These are phyloP conservation scores for Chymomyza costata DNA, from an alignment of 1,140 invertebrate species.

Conservation along the genomic window DNA sequence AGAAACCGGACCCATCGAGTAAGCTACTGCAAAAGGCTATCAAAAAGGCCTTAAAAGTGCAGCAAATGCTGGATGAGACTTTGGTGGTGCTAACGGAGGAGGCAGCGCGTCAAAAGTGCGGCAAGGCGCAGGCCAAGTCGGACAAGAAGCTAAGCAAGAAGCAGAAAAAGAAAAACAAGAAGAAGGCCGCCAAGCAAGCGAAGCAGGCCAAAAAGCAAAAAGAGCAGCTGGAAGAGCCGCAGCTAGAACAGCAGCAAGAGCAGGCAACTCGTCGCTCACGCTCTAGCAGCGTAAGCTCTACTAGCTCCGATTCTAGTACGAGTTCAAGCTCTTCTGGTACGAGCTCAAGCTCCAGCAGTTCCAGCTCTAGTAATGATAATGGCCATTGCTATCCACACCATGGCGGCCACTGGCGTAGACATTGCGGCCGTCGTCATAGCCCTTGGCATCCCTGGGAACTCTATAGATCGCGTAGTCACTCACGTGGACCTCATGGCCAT, in stretches of 20 bases:
- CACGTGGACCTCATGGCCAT: conserved; percentile 16
- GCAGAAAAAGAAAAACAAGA: conserved; percentile 33
- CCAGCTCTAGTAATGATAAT: conserved; percentile 10
- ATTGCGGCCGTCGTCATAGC: conserved; percentile 9
- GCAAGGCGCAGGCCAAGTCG: conserved; percentile 22
- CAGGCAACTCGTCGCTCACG: conserved; percentile 23
- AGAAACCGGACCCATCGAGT: background rate
- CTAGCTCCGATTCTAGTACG: conserved; percentile 20
- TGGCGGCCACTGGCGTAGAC: conserved; percentile 16
- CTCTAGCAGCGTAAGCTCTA: conserved; percentile 36
- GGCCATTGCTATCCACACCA: conserved; percentile 27
- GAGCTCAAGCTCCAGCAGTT: conserved; percentile 23
- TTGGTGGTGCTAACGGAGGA: conserved; percentile 35
- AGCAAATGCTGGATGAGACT: conserved; percentile 42
- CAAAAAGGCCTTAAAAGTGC: conserved; percentile 47
- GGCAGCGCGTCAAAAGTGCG: background rate
- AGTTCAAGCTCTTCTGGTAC: conserved; percentile 29
- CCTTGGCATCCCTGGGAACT: conserved; percentile 15
- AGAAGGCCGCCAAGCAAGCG: conserved; percentile 30
- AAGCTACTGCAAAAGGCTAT: conserved; percentile 41
- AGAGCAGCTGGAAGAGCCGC: background rate
- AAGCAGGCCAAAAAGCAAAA: conserved; percentile 25
- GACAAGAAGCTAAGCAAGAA: conserved; percentile 25
- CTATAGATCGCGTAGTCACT: conserved; percentile 21
- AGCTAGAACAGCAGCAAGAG: background rate